A percentile compares a stretch with the other conserved stretches of the same genome.
Conservation (phyloP, 2,113 vertebrate species). For the Philantomba maxwellii region DNA sequence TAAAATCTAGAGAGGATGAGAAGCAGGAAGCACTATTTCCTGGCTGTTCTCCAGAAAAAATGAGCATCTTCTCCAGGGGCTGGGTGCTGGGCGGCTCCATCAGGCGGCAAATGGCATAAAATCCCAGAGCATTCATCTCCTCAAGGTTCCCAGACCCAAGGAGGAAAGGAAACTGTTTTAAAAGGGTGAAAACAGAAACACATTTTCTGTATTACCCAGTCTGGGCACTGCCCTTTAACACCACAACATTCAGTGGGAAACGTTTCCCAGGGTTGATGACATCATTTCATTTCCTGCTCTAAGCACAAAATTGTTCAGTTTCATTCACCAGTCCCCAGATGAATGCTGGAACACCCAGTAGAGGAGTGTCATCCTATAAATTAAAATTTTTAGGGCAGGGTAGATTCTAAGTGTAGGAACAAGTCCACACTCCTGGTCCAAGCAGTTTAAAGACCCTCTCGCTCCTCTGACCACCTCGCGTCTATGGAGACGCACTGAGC, state of each 20-base stretch:
- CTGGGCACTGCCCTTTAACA: neutral
- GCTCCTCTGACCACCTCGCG: neutral
- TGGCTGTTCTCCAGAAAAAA: neutral
- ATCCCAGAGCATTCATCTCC: neutral
- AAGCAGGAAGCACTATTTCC: neutral
- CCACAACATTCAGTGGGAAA: neutral
- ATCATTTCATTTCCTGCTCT: neutral
- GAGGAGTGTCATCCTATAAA: neutral
- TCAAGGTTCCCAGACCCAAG: neutral
- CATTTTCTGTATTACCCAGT: neutral
- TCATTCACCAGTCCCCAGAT: neutral
- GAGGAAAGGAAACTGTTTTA: neutral
- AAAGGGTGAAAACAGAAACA: neutral
- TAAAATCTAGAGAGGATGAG: neutral
- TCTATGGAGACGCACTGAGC: neutral
- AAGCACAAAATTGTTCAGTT: neutral
- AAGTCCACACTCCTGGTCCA: neutral
- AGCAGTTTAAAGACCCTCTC: neutral
- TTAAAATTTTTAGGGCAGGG: neutral
- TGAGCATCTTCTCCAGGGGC: neutral
- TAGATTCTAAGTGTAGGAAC: neutral
- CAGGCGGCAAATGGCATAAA: neutral
- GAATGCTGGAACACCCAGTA: neutral
- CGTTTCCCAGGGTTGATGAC: neutral
- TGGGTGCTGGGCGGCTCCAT: fast-evolving